Percentiles rank a stretch among this genome's conserved stretches.
Evolutionary conservation across 2,113 vertebrate species (phyloP).

Genomic region (Coryphaenoides rupestris): DNA sequence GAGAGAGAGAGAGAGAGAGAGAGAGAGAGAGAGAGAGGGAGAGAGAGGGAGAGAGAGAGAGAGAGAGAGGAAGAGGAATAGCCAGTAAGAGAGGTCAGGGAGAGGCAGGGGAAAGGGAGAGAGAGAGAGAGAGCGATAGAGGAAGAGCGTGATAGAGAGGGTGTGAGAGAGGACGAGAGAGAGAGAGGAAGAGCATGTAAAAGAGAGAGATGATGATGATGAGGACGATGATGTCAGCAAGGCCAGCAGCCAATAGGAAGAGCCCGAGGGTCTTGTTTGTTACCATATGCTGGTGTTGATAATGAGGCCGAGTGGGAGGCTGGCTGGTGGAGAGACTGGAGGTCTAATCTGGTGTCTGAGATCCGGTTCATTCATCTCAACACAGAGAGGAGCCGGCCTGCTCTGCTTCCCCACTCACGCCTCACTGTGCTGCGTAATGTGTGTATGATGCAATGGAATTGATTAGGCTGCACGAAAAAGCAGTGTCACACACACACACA

Average conservation of each 20-base stretch:
- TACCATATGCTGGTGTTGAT: conserved; percentile 62
- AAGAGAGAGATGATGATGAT: background rate
- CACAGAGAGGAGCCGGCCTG: conserved; percentile 14
- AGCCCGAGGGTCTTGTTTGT: conserved; percentile 52
- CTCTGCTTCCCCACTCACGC: background rate
- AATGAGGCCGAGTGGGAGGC: conserved; percentile 42
- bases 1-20: too few relatives aligned
- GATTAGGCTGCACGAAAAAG: background rate
- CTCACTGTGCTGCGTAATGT: too few relatives aligned
- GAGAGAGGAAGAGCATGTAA: background rate
- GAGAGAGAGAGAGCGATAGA: background rate
- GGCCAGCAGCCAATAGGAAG: conserved; percentile 55
- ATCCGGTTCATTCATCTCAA: conserved; percentile 28
- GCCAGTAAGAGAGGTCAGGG: too few relatives aligned
- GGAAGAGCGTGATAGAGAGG: background rate
- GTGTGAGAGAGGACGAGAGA: background rate
- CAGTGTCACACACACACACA: background rate
- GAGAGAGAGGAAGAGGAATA: background rate
- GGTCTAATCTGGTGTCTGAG: conserved; percentile 17
- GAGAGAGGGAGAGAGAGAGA: background rate
- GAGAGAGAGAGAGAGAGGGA: background rate
- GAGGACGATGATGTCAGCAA: background rate
- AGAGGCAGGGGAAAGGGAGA: background rate
- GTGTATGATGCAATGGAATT: too few relatives aligned
- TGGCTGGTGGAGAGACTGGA: conserved; percentile 28